Base-by-base conservation (phyloP, 2,888 invertebrate species). In the Dolichomitus sp. region DNA sequence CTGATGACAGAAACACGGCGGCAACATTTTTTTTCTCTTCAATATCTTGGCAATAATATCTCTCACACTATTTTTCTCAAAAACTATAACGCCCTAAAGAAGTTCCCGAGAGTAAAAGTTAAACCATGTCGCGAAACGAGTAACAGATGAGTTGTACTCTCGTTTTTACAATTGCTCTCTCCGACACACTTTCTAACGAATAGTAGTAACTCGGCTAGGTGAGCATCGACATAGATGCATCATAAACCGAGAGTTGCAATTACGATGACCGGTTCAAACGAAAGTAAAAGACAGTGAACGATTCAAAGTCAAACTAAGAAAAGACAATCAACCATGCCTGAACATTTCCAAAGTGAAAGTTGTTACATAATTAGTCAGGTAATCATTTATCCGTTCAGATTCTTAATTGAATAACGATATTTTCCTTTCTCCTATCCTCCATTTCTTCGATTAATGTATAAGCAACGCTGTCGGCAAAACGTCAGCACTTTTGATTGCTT, bases 141-240 rank as follows among this genome's bases (percentile, higher is more conserved):
- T 2, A 11, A 37, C 33, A 33, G 54, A 75, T 37, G 75, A 75
- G 57, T 57, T 23, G 54, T 75, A 66, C 75, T 75, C 75, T 75
- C 75, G 66, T 75, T 75, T 75, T 75, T 66, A 66, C 66, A 48
- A 66, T 75, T 75, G 45, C 54, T 48, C 75, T 48, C 75, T 23
- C 57, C 63, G 61, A 19, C 33, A 40, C 33, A 75, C 75, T 75
- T 75, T 75, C 75, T 66, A 75, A 66, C 57, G 45, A 48, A 37
- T 37, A 9, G 17, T 45, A 61, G 17, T 45, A 61, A 48, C 27
- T 19, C 63, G 14, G 5, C 33, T 30, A n/a, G 40, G 33, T 37
- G 45, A 42, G n/a, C 17, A 27, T 40, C n/a, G 61, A 19, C 23
- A 37, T 17, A 54, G 48, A 45, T 17, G 52, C 52, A 19, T 6